Base-by-base conservation (phyloP, 2,888 invertebrate genomes). In the Tinea pellionella region DNA sequence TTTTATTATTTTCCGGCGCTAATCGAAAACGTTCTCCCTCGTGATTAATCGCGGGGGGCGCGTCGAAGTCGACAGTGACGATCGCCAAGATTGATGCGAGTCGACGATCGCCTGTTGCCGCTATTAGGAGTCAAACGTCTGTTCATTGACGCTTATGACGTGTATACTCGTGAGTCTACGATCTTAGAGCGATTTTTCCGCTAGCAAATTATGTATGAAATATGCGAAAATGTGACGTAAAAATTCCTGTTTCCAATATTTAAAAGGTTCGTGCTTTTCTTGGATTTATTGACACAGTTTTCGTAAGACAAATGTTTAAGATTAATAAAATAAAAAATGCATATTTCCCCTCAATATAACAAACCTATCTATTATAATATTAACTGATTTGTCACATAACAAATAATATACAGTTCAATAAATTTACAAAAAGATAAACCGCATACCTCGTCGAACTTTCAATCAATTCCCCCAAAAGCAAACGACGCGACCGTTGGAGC, bases 1-100 rank as follows among this genome's bases (percentile, higher is more conserved):
- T 71, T 73, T 73, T 74, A 72, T 55, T 62, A 13, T 32, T 53
- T 41, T 59, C 32, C 76, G 77, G 77, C 76, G 80, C 77, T 83
- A 83, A 84, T 84, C 83, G 83, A 85, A 81, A 79, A 79, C 80
- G 77, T 73, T 78, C 74, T 71, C 70, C 68, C 63, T 55, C 62
- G 74, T 84, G 84, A 86, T 85, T 83, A 82, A 85, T 83, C 76
- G 80, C 74, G 75, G 73, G 75, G 78, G 77, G 75, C 76, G 79
- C 70, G 73, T 63, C 74, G 65, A 69, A 68, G 69, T 69, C 73
- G 80, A 78, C 81, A 77, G 75, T 78, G 80, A 80, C 77, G 79
- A 75, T 72, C 73, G 71, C 67, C 68, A 77, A 82, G 83, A 84
- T 84, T 84, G 78, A 85, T 83, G 84, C 57, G 13, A 32, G 57